Conservation (phyloP, 1,140 invertebrate species). For the Paramacrobiotus metropolitanus region DNA sequence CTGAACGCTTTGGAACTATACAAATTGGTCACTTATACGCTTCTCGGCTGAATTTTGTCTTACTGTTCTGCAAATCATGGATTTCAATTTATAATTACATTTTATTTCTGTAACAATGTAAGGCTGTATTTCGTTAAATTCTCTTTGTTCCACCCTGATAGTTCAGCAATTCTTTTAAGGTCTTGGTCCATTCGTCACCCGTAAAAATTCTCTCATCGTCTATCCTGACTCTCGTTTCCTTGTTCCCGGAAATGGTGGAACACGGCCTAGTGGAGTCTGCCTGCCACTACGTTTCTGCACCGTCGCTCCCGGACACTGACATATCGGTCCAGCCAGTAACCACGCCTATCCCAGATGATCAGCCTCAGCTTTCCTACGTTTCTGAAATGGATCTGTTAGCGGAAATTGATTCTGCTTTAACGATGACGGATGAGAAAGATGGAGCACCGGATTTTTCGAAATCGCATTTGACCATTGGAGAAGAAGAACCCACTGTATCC, state of each 20-base stretch:
- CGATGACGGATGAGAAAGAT: conserved; percentile 10
- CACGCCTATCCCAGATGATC: conserved; percentile 8
- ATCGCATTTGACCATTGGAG: conserved; percentile 9
- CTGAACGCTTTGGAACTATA: too few species aligned
- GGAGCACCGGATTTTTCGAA: conserved; percentile 9
- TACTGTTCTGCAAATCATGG: too few species aligned
- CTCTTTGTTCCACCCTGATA: too few species aligned
- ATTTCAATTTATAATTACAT: too few species aligned
- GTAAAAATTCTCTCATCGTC: conserved; percentile 64
- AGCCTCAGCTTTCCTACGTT: conserved; percentile 13
- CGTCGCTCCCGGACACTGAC: conserved; percentile 30
- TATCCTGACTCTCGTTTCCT: conserved; percentile 62
- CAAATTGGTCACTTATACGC: too few species aligned
- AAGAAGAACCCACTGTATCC: conserved; percentile 11
- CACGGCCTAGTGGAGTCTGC: conserved; percentile 59
- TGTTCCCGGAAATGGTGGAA: conserved; percentile 70
- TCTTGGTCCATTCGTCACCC: conserved; percentile 71
- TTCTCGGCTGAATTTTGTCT: too few species aligned
- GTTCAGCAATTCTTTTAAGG: conserved; percentile 20
- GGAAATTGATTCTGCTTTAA: conserved; percentile 12
- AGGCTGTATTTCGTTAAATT: too few species aligned
- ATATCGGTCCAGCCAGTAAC: conserved; percentile 6
- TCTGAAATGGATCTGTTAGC: conserved; percentile 18
- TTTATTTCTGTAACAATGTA: too few species aligned
- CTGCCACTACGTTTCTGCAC: conserved; percentile 37